A percentile compares a stretch with the other conserved stretches of the same genome.
These are phyloP conservation scores for Drosophila serrata DNA, from an alignment of 1,140 invertebrate genomes.

Conservation along the genomic window DNA sequence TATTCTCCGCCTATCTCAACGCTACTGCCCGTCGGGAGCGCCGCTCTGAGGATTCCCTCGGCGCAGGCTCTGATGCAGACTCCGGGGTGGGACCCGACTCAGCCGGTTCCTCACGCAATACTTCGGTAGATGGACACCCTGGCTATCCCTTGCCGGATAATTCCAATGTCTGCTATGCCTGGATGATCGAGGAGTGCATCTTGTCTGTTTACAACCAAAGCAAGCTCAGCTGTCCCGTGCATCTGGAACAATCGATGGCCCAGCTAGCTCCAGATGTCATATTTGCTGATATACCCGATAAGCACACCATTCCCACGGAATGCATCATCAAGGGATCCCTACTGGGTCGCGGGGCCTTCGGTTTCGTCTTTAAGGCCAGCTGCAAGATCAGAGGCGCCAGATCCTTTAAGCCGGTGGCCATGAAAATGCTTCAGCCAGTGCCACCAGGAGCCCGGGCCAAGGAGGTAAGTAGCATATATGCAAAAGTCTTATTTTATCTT, in stretches of 20 bases:
- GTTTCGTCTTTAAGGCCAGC: conserved; percentile 96
- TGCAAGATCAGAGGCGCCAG: conserved; percentile 89
- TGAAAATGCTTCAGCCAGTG: conserved; percentile 98
- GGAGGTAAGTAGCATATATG: conserved; percentile 66
- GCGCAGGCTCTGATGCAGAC: conserved; percentile 86
- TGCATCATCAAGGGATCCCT: conserved; percentile 92
- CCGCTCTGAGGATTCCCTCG: conserved; percentile 76
- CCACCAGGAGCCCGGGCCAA: conserved; percentile 93
- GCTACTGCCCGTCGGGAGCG: conserved; percentile 74
- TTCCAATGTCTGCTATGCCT: conserved; percentile 87
- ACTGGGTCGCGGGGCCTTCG: conserved; percentile 98
- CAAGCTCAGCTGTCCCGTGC: conserved; percentile 88
- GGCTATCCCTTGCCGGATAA: conserved; percentile 82
- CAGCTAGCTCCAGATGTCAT: conserved; percentile 92
- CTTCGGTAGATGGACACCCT: conserved; percentile 92
- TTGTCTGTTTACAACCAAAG: conserved; percentile 90
- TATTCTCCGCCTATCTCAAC: conserved; percentile 79
- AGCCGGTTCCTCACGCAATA: conserved; percentile 90
- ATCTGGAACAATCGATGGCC: conserved; percentile 88
- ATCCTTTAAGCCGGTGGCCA: conserved; percentile 91
- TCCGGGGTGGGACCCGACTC: conserved; percentile 88
- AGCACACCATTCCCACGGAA: conserved; percentile 92
- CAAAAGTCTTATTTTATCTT: too few species aligned
- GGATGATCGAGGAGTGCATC: conserved; percentile 98
- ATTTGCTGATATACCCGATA: conserved; percentile 94